Base-by-base conservation (phyloP, 92 coral and sea anemone species). In the Meandrina meandrites region DNA sequence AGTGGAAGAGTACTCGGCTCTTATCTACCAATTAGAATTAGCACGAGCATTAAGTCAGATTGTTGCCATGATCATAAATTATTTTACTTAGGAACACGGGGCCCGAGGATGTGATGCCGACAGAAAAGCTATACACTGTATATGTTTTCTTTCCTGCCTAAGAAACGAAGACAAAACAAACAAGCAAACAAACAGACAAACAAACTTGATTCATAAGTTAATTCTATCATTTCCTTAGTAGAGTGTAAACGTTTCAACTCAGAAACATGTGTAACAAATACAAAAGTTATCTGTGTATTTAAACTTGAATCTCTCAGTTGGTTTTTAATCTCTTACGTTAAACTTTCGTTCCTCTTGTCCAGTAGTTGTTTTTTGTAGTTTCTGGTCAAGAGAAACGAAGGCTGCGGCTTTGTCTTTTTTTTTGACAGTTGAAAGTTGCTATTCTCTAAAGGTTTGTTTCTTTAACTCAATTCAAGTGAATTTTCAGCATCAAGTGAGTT, bases 401-500 rank as follows among this genome's bases (percentile, higher is more conserved):
- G 62, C 81, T 30, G n/a, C n/a, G n/a, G n/a, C n/a, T n/a, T n/a
- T n/a, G n/a, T n/a, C n/a, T n/a, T n/a, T n/a, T n/a, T n/a, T n/a
- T n/a, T n/a, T n/a, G n/a, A 3, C 40, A 24, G 27, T 21, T 11
- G 31, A 16, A 48, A 5, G 12, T 37, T 24, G 79, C 53, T 19
- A 1, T 21, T 60, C 8, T 28, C 71, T 66, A 27, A 50, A 10
- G 35, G 57, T 32, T 32, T 15, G 19, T 79, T 57, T 37, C 5
- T 47, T 18, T 35, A 50, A n/a, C 4, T 51, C 67, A 19, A 50
- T 30, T 31, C 35, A 67, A 21, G 14, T 45, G 37, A 34, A 50
- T 8, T 37, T 53, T 72, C 30, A 14, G 9, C 24, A 48, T 16
- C 15, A 35, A 21, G 18, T 78, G 7, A 85, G n/a, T 62, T 96